A percentile compares a stretch with the other conserved stretches of the same genome.
phyloP scores from a whole-genome alignment of 2,888 invertebrate species.

The Aleiodes alternator region DNA sequence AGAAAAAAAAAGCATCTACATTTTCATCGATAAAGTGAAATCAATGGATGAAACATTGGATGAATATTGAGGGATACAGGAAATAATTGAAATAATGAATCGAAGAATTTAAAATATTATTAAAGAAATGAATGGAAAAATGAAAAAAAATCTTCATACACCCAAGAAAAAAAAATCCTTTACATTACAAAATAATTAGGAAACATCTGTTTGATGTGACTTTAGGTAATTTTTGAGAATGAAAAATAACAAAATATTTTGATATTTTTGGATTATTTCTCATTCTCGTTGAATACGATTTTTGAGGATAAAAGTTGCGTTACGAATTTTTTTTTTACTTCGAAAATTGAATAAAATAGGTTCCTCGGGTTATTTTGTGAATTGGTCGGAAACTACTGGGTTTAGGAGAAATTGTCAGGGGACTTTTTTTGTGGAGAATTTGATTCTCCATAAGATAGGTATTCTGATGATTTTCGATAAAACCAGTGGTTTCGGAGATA shows the following conservation, averaged over 20 bases:
- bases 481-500: no score
- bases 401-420: conserved; percentile 17
- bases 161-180: conserved; percentile 53
- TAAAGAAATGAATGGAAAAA: conserved; percentile 37
- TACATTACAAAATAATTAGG: conserved; percentile 63
- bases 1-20: conserved; percentile 21
- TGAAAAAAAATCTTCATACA: conserved; percentile 34
- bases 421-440: conserved; percentile 21
- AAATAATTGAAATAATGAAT: conserved; percentile 26
- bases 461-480: no score
- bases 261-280: conserved; percentile 33
- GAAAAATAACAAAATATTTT: conserved; percentile 59
- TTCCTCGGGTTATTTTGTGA: neutral
- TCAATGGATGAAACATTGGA: conserved; percentile 20
- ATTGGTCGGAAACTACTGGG: neutral
- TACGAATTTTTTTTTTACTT: neutral
- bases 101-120: conserved; percentile 43
- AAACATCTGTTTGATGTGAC: conserved; percentile 73
- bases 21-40: conserved; percentile 40
- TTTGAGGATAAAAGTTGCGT: conserved; percentile 13
- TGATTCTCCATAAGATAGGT: no score
- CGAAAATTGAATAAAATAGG: conserved; percentile 19
- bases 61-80: conserved; percentile 34
- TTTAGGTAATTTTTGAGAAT: conserved; percentile 69
- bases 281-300: conserved; percentile 14